Conservation (phyloP, 2,113 vertebrate genomes). For the Tylochromis polylepis region DNA sequence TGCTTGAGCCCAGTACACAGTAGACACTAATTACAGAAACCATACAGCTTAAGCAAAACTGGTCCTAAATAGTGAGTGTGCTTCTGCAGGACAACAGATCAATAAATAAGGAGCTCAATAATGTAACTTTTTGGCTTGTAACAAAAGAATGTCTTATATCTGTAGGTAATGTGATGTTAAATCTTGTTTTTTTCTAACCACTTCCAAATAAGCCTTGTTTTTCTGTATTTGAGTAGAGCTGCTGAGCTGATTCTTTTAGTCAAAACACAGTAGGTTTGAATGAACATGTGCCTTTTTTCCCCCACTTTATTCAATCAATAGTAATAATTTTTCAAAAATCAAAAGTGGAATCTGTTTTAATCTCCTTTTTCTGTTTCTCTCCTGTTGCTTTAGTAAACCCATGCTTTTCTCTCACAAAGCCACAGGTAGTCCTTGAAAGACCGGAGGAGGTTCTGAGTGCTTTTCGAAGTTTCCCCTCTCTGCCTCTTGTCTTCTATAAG, state of each 20-base stretch:
- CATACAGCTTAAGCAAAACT: not conserved
- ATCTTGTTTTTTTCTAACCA: not conserved
- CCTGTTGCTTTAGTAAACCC: slow-evolving; percentile 47
- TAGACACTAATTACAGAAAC: not conserved
- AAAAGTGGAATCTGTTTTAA: not conserved
- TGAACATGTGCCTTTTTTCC: not conserved
- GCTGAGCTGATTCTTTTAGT: not conserved
- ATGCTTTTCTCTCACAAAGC: slow-evolving; percentile 22
- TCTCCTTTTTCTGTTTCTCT: not conserved
- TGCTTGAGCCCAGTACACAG: not conserved
- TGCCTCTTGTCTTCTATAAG: slow-evolving; percentile 10
- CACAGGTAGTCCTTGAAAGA: slow-evolving; percentile 38
- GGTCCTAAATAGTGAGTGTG: not conserved
- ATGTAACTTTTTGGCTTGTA: not conserved
- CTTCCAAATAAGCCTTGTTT: not conserved
- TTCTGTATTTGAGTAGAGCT: not conserved
- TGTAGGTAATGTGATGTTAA: not conserved
- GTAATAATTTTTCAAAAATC: not conserved
- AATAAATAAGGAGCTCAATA: not conserved
- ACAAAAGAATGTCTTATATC: not conserved
- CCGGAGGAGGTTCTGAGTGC: slow-evolving; percentile 47
- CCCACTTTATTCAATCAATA: not conserved
- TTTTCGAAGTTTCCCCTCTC: slow-evolving; percentile 46
- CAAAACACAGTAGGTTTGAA: not conserved
- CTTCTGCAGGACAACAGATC: not conserved